Conservation (phyloP, 2,888 invertebrate species). For the Drosophila subsilvestris region DNA sequence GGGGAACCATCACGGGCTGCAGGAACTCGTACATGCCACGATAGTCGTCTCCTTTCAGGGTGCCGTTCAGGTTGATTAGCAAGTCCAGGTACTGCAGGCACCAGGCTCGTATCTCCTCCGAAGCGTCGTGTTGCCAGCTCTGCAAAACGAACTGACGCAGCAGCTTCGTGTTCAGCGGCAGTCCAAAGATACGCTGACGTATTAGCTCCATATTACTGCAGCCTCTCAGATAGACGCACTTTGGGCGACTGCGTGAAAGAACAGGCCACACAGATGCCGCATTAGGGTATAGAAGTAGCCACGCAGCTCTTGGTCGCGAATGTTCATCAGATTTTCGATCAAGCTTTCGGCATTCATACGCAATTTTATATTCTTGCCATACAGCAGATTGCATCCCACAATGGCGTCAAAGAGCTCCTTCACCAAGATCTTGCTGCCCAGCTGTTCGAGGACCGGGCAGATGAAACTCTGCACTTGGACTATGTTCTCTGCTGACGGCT, state of each 20-base stretch:
- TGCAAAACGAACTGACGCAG: slow-evolving; percentile 68
- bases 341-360: slow-evolving; percentile 68
- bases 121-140: slow-evolving; percentile 33
- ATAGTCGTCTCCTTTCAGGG: slow-evolving; percentile 69
- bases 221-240: slow-evolving; percentile 62
- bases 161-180: slow-evolving; percentile 77
- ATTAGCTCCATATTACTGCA: slow-evolving; percentile 59
- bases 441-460: slow-evolving; percentile 64
- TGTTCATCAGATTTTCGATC: slow-evolving; percentile 67
- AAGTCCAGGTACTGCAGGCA: slow-evolving; percentile 76
- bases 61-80: slow-evolving; percentile 71
- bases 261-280: slow-evolving; percentile 58
- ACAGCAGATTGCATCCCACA: slow-evolving; percentile 60
- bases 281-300: slow-evolving; percentile 61
- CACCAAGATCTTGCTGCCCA: slow-evolving; percentile 73
- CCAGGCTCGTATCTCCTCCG: slow-evolving; percentile 51
- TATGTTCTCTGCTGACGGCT: slow-evolving; percentile 25
- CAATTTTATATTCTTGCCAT: slow-evolving; percentile 51
- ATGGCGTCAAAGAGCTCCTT: slow-evolving; percentile 69
- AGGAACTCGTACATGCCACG: slow-evolving; percentile 66
- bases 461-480: slow-evolving; percentile 42
- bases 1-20: slow-evolving; percentile 66
- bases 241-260: slow-evolving; percentile 79
- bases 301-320: slow-evolving; percentile 63
- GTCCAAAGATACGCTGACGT: slow-evolving; percentile 72